Conservation (phyloP, 2,888 invertebrate species). For the Amphipoea oculea region DNA sequence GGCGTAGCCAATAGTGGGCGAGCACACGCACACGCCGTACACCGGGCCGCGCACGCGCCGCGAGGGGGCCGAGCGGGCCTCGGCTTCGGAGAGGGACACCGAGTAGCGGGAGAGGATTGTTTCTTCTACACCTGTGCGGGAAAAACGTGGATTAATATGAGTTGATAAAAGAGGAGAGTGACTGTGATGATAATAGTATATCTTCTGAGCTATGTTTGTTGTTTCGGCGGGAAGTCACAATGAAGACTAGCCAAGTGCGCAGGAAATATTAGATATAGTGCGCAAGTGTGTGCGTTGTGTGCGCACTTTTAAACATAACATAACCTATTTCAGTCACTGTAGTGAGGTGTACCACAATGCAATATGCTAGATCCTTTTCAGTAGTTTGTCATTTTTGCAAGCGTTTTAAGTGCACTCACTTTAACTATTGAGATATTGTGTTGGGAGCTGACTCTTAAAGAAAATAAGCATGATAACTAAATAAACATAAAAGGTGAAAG, state of each 20-base stretch:
- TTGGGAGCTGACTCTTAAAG: not conserved
- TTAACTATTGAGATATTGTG: not conserved
- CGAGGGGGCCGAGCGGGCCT: constrained; percentile 80
- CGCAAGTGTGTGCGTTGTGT: not conserved
- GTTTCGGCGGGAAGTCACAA: not conserved
- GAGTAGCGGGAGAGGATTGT: constrained; percentile 89
- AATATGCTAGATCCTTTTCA: not conserved
- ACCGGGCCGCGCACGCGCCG: constrained; percentile 91
- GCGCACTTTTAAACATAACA: not conserved
- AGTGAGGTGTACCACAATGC: not conserved
- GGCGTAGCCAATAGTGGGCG: constrained; percentile 93
- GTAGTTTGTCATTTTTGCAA: not conserved
- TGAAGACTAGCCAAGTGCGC: not conserved
- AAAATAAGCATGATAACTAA: not conserved
- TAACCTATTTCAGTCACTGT: not conserved
- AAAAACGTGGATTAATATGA: not conserved
- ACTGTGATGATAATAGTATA: not conserved
- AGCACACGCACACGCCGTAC: constrained; percentile 92
- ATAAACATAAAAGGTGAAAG: not conserved
- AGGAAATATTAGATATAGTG: not conserved
- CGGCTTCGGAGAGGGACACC: constrained; percentile 83
- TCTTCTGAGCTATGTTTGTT: not conserved
- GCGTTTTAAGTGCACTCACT: not conserved
- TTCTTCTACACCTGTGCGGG: constrained; percentile 85
- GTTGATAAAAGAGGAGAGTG: not conserved